phyloP scores from a whole-genome alignment of 2,888 invertebrate genomes.

The Digitonthophagus gazella region DNA sequence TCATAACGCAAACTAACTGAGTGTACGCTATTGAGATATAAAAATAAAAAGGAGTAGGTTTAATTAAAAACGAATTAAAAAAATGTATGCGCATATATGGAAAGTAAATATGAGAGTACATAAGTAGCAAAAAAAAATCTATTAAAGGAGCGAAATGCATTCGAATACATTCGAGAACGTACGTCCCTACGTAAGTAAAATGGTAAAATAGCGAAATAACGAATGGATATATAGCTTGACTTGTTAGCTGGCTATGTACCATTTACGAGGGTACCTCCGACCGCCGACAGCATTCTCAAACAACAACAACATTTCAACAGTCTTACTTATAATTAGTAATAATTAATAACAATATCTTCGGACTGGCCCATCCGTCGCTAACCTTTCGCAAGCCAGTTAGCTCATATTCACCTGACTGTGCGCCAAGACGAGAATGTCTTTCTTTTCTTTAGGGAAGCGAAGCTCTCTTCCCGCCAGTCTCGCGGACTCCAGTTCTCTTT shows the following conservation, averaged over 20 bases:
- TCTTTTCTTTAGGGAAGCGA: constrained; percentile 92
- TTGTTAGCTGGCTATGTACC: constrained; percentile 6
- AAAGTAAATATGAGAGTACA: constrained; percentile 12
- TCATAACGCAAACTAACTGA: constrained; percentile 4
- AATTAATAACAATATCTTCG: constrained; percentile 26
- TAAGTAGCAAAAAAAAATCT: constrained; percentile 6
- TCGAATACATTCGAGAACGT: background rate
- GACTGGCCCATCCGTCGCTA: constrained; percentile 36
- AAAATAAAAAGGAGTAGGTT: constrained; percentile 11
- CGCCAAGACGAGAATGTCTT: constrained; percentile 88
- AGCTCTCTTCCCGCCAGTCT: constrained; percentile 86
- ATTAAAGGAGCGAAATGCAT: background rate
- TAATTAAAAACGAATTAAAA: background rate
- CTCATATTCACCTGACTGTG: constrained; percentile 71
- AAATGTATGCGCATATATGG: constrained; percentile 13
- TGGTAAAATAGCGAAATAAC: constrained; percentile 13
- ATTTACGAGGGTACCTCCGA: constrained; percentile 6
- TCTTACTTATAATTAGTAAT: constrained; percentile 32
- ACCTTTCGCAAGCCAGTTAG: constrained; percentile 40
- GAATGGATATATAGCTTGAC: constrained; percentile 12
- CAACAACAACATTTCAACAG: constrained; percentile 35
- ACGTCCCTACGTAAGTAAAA: constrained; percentile 11
- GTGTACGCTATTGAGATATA: constrained; percentile 12
- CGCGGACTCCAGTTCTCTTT: constrained; percentile 82
- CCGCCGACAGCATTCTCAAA: constrained; percentile 25